phyloP scores from a whole-genome alignment of 2,113 vertebrate genomes.

The Ammospiza nelsoni region DNA sequence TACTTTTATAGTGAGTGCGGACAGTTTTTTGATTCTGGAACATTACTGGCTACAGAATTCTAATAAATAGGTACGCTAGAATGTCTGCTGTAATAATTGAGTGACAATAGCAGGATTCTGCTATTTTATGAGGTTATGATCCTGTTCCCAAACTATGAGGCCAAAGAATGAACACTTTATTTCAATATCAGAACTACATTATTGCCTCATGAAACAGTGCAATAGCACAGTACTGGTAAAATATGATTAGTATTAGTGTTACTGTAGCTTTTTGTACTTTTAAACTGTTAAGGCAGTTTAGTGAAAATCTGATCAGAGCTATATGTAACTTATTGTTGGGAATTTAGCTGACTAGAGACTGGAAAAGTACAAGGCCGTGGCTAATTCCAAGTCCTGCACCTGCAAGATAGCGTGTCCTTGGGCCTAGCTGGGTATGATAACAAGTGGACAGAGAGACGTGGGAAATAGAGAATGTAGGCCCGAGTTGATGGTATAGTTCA shows the following conservation, averaged over 20 bases:
- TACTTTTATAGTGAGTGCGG: background rate
- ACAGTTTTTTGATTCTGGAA: background rate
- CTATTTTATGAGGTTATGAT: constrained; percentile 28
- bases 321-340: background rate
- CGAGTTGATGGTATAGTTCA: too few relatives aligned
- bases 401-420: too few relatives aligned
- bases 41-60: background rate
- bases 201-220: background rate
- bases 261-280: background rate
- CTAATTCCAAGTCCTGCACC: too few relatives aligned
- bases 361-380: too few relatives aligned
- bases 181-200: background rate
- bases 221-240: background rate
- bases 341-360: too few relatives aligned
- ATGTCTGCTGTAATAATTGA: constrained; percentile 33
- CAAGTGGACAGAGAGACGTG: too few relatives aligned
- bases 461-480: too few relatives aligned
- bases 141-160: background rate
- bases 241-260: background rate
- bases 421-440: too few relatives aligned
- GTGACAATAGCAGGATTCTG: background rate
- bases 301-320: background rate
- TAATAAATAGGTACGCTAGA: background rate
- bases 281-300: background rate
- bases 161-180: background rate